Percentiles rank a stretch among this genome's conserved stretches.
phyloP scores from a whole-genome alignment of 2,113 vertebrate species.

The Microcebus ravelobensis region DNA sequence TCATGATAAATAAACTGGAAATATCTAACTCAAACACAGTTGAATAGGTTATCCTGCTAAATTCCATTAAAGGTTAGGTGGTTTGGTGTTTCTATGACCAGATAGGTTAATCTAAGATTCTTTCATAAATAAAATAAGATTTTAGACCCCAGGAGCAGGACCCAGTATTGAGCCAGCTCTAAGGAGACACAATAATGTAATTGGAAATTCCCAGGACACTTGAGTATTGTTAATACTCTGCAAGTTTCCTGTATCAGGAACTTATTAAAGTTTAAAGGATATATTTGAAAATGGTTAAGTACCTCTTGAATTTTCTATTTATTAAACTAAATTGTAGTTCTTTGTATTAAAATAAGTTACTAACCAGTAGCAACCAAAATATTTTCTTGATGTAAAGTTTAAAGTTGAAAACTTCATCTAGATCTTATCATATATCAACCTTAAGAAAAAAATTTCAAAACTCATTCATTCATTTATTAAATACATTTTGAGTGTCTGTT shows the following conservation, averaged over 20 bases:
- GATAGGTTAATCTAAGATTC: not conserved
- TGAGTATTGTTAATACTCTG: not conserved
- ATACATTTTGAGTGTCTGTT: not conserved
- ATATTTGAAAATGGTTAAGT: not conserved
- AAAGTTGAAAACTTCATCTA: not conserved
- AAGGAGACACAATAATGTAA: not conserved
- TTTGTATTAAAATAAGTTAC: not conserved
- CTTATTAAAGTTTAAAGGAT: not conserved
- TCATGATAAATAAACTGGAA: not conserved
- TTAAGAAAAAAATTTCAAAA: not conserved
- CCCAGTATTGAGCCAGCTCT: not conserved
- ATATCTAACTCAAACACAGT: not conserved
- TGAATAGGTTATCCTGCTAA: not conserved
- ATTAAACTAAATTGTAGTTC: not conserved
- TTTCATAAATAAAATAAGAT: conserved; percentile 4
- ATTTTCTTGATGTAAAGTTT: not conserved
- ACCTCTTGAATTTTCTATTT: not conserved
- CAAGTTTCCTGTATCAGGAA: not conserved
- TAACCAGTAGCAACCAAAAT: not conserved
- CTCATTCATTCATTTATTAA: not conserved
- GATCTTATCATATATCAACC: not conserved
- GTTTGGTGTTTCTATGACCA: not conserved
- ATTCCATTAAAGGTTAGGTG: not conserved
- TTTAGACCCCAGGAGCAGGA: not conserved
- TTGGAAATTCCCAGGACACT: not conserved